Percentiles rank a stretch among this genome's conserved stretches.
Evolutionary conservation across 2,888 invertebrate genomes (phyloP).

Genomic region (Emmelina monodactyla): DNA sequence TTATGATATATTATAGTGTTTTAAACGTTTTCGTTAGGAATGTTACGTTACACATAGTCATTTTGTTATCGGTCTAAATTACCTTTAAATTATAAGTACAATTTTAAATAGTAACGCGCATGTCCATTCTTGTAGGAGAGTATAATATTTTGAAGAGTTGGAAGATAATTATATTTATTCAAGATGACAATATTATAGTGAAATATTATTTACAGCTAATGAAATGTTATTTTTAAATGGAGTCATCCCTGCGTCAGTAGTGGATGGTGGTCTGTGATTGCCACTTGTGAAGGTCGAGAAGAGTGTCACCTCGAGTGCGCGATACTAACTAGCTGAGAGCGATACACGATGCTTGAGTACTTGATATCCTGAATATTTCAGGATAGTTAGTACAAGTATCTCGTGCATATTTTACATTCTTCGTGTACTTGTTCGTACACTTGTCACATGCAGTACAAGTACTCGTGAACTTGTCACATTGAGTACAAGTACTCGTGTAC

Average conservation of each 20-base stretch:
- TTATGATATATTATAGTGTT: slow-evolving; percentile 37
- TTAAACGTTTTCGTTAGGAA: slow-evolving; percentile 32
- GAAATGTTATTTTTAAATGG: slow-evolving; percentile 29
- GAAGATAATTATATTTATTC: slow-evolving; percentile 55
- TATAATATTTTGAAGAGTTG: slow-evolving; percentile 53
- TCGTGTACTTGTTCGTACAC: too few relatives aligned
- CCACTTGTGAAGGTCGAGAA: too few relatives aligned
- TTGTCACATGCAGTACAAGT: too few relatives aligned
- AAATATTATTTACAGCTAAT: slow-evolving; percentile 59
- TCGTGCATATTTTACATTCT: too few relatives aligned
- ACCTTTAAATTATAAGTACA: slow-evolving; percentile 56
- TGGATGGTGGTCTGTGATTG: slow-evolving; percentile 34
- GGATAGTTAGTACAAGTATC: too few relatives aligned
- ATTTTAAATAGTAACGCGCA: slow-evolving; percentile 44
- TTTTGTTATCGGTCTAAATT: slow-evolving; percentile 52
- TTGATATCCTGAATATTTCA: too few relatives aligned
- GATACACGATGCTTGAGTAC: too few relatives aligned
- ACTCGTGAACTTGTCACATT: too few relatives aligned
- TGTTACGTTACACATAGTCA: slow-evolving; percentile 31
- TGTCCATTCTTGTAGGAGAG: slow-evolving; percentile 53
- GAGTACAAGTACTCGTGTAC: too few relatives aligned
- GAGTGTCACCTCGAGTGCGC: too few relatives aligned
- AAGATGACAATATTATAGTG: slow-evolving; percentile 57
- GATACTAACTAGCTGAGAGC: too few relatives aligned
- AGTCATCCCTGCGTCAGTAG: slow-evolving; percentile 22